Evolutionary conservation across 2,888 invertebrate species (phyloP).

Genomic region (Patella caerulea): DNA sequence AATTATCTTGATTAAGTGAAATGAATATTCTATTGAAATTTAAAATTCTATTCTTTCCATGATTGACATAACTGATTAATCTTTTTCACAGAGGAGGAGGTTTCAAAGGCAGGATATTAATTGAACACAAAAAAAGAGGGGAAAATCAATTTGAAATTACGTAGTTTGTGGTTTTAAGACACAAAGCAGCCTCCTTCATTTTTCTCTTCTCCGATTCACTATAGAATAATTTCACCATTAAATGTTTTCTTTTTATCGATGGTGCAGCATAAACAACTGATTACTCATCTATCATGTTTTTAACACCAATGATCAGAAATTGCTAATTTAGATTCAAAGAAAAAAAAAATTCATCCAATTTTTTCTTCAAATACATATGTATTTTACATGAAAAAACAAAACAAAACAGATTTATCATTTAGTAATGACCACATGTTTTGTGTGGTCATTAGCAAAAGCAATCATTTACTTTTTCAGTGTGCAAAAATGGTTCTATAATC

Average conservation of each 20-base stretch:
- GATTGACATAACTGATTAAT: constrained; percentile 12
- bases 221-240: constrained; percentile 8
- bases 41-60: constrained; percentile 7
- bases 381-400: no score
- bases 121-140: background rate
- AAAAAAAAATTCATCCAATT: no score
- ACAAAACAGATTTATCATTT: no score
- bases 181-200: constrained; percentile 2
- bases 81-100: constrained; percentile 2
- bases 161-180: background rate
- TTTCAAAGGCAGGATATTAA: constrained; percentile 7
- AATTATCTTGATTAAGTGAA: constrained; percentile 1
- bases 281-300: no score
- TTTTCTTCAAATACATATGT: no score
- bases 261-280: no score
- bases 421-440: no score
- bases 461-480: no score
- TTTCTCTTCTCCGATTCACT: constrained; percentile 2
- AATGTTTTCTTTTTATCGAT: background rate
- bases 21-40: constrained; percentile 7
- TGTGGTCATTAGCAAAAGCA: no score
- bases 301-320: no score
- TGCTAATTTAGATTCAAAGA: no score
- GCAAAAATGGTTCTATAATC: no score
- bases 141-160: constrained; percentile 9